A percentile compares a stretch with the other conserved stretches of the same genome.
phyloP scores from a whole-genome alignment of 2,888 invertebrate species.

The Tachystola acroxantha region DNA sequence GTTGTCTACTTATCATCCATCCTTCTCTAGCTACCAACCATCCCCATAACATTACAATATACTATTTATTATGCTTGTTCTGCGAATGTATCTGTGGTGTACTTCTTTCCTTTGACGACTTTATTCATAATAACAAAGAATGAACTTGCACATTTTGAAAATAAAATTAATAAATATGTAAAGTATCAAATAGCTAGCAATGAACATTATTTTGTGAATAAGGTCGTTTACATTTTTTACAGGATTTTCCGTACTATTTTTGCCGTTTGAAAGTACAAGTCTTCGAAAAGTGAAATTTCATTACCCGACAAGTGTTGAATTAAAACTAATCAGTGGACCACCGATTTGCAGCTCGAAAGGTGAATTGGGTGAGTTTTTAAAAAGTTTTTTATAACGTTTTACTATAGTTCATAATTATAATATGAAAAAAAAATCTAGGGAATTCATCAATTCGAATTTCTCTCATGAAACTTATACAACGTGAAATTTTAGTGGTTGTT shows the following conservation, averaged over 20 bases:
- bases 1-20: too few species aligned
- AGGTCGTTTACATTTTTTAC: conserved; percentile 1
- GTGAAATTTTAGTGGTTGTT: too few species aligned
- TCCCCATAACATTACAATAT: too few species aligned
- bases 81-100: background rate
- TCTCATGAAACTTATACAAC: too few species aligned
- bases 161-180: too few species aligned
- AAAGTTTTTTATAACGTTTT: too few species aligned
- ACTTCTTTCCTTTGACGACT: background rate
- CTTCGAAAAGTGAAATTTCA: conserved; percentile 1
- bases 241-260: too few species aligned
- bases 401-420: too few species aligned
- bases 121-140: background rate
- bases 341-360: background rate
- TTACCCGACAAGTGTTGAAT: background rate
- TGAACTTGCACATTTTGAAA: too few species aligned
- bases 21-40: background rate
- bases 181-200: too few species aligned
- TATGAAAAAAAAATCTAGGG: too few species aligned
- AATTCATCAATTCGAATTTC: too few species aligned
- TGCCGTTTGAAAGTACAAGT: conserved; percentile 10
- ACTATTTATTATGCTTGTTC: background rate
- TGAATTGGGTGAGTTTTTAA: background rate
- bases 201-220: conserved; percentile 2
- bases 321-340: background rate